A percentile compares a stretch with the other conserved stretches of the same genome.
Conservation (phyloP, 2,113 vertebrate genomes). For the Athene noctua region DNA sequence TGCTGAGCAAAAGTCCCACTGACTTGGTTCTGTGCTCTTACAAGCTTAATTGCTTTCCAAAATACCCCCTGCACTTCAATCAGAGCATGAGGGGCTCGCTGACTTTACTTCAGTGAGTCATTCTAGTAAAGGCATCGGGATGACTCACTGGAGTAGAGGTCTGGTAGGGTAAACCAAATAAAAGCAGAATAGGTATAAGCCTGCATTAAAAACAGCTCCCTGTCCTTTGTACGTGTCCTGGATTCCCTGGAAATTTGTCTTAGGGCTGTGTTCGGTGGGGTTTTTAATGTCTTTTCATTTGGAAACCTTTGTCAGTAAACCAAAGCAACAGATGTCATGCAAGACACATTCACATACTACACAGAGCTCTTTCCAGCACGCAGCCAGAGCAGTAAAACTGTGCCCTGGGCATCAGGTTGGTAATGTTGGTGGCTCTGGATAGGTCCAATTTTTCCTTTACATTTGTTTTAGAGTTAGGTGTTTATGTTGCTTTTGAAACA, state of each 20-base stretch:
- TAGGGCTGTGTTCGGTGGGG: neutral
- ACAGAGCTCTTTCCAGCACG: neutral
- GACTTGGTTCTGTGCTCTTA: neutral
- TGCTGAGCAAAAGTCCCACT: neutral
- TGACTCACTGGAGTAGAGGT: constrained; percentile 35
- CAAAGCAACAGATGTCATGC: neutral
- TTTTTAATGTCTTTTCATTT: neutral
- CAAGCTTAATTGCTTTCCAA: neutral
- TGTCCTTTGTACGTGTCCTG: neutral
- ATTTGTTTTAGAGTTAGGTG: neutral
- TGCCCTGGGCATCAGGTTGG: neutral
- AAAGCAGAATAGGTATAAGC: neutral
- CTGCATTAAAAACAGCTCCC: neutral
- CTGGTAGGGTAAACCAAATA: neutral
- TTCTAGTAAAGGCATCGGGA: neutral
- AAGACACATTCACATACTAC: accelerated
- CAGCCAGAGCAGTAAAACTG: neutral
- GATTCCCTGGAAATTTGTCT: neutral
- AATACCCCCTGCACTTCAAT: constrained; percentile 8
- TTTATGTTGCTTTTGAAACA: neutral
- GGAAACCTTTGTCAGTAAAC: neutral
- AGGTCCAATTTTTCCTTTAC: neutral
- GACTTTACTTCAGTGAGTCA: constrained; percentile 29
- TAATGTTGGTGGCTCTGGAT: neutral
- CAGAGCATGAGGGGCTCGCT: neutral